These are phyloP conservation scores for Boloria selene DNA, from an alignment of 2,888 invertebrate species.

Conservation along the genomic window DNA sequence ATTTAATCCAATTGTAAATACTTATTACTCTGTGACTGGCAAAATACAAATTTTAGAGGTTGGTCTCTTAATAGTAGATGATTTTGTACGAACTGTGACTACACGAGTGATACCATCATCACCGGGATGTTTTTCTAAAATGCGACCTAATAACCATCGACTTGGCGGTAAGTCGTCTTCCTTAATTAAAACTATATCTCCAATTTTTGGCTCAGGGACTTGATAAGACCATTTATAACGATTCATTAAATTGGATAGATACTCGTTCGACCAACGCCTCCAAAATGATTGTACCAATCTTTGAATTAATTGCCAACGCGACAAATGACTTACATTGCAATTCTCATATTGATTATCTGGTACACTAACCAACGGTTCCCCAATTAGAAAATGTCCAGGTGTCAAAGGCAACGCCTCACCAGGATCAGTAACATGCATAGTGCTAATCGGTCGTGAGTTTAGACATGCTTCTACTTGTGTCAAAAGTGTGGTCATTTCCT, in stretches of 20 bases:
- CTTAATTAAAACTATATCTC: conserved; percentile 36
- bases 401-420: conserved; percentile 31
- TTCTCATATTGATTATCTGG: conserved; percentile 30
- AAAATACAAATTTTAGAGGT: not conserved
- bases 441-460: conserved; percentile 40
- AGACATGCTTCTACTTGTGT: conserved; percentile 42
- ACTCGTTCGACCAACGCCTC: conserved; percentile 33
- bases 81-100: conserved; percentile 16
- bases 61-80: conserved; percentile 21
- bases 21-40: not conserved
- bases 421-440: conserved; percentile 17
- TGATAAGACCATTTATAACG: conserved; percentile 35
- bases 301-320: conserved; percentile 35
- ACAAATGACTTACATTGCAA: conserved; percentile 20
- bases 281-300: conserved; percentile 34
- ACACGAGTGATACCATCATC: conserved; percentile 25
- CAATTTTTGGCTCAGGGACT: conserved; percentile 32
- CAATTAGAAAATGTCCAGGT: conserved; percentile 39
- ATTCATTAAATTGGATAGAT: conserved; percentile 26
- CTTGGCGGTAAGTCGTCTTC: conserved; percentile 35
- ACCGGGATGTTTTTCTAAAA: conserved; percentile 27
- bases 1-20: too few species aligned
- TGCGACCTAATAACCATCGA: conserved; percentile 30
- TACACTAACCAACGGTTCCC: conserved; percentile 29
- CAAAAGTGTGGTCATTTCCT: conserved; percentile 38